A percentile compares a stretch with the other conserved stretches of the same genome.
Conservation (phyloP, 2,888 invertebrate genomes). For the Rhogogaster chlorosoma region DNA sequence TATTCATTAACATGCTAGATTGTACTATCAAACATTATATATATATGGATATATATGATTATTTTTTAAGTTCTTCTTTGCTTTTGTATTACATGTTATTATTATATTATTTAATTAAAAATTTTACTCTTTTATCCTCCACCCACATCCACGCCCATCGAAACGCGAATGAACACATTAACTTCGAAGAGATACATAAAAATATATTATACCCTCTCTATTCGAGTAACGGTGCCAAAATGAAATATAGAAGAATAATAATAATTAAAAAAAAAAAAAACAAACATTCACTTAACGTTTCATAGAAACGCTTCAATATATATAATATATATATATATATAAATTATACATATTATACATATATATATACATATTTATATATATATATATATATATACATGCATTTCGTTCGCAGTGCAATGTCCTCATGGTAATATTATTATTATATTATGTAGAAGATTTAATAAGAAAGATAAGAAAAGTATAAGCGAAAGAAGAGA, state of each 20-base stretch:
- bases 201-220: neutral
- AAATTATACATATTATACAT: too few species aligned
- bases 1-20: neutral
- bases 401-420: neutral
- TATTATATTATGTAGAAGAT: neutral
- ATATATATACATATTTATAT: neutral
- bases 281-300: neutral
- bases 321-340: neutral
- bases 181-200: neutral
- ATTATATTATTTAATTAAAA: neutral
- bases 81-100: neutral
- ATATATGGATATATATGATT: too few species aligned
- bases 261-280: neutral
- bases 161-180: neutral
- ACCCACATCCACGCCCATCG: neutral
- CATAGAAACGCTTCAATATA: neutral
- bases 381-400: neutral
- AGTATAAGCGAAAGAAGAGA: neutral
- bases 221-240: constrained; percentile 12
- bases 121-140: neutral
- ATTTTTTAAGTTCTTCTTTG: neutral
- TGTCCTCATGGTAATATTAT: constrained; percentile 34
- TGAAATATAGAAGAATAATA: constrained; percentile 24
- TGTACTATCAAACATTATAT: too few species aligned
- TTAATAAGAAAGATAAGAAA: neutral